Percentiles rank a stretch among this genome's conserved stretches.
phyloP scores from a whole-genome alignment of 2,888 invertebrate species.

The Hyalella azteca region DNA sequence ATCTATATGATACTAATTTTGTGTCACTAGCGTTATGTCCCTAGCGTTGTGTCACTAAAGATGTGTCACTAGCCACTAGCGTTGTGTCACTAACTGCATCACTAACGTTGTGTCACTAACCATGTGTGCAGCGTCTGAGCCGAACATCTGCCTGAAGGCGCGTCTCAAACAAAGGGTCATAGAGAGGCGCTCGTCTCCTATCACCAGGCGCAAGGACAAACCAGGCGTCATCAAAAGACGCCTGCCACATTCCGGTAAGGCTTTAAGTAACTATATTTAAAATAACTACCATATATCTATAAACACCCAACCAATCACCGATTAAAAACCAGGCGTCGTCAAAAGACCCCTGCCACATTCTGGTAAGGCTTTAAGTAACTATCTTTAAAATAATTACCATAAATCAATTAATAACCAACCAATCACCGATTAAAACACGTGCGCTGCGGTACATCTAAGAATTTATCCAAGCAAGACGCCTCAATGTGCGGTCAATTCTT shows the following conservation, averaged over 20 bases:
- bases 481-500: too few relatives aligned
- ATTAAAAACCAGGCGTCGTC: too few relatives aligned
- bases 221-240: conserved; percentile 22
- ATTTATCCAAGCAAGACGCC: too few relatives aligned
- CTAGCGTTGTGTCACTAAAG: neutral
- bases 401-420: too few relatives aligned
- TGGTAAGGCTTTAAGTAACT: neutral
- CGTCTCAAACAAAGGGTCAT: conserved; percentile 76
- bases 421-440: too few relatives aligned
- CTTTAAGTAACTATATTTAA: too few relatives aligned
- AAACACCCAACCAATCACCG: too few relatives aligned
- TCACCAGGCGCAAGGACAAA: conserved; percentile 81
- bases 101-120: conserved; percentile 55
- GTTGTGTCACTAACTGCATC: conserved; percentile 16
- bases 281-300: too few relatives aligned
- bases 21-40: too few relatives aligned
- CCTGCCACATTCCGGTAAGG: neutral
- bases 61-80: neutral
- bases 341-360: neutral
- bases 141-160: conserved; percentile 59
- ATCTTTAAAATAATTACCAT: too few relatives aligned
- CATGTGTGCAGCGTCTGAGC: conserved; percentile 60
- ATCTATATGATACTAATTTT: too few relatives aligned
- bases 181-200: conserved; percentile 91
- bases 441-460: too few relatives aligned